Evolutionary conservation across 2,888 invertebrate genomes (phyloP).

Genomic region (Pyrrhosoma nymphula): DNA sequence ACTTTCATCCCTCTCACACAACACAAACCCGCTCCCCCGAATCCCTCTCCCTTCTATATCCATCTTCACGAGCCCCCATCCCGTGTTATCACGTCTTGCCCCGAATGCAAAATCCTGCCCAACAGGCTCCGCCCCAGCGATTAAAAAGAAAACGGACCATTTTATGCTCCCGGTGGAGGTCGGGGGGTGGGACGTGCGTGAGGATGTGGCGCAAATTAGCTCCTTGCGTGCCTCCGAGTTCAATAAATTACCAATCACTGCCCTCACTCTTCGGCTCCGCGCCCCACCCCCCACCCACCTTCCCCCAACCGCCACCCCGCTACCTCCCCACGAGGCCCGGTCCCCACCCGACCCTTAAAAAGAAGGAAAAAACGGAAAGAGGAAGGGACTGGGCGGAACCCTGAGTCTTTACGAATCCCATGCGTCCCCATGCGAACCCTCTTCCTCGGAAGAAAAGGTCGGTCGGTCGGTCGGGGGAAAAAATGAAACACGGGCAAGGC

Average conservation of each 20-base stretch:
- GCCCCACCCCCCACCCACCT: background rate
- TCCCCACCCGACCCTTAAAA: background rate
- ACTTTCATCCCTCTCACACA: background rate
- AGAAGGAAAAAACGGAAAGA: background rate
- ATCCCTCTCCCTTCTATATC: background rate
- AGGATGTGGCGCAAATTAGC: conserved; percentile 24
- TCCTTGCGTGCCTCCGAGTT: conserved; percentile 54
- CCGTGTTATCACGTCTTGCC: background rate
- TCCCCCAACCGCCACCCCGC: background rate
- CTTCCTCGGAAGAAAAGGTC: conserved; percentile 17
- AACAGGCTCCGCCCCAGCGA: background rate
- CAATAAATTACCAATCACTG: conserved; percentile 66
- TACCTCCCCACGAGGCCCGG: background rate
- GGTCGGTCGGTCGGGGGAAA: conserved; percentile 20
- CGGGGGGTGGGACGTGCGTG: background rate
- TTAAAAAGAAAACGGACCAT: background rate
- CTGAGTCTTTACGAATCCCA: conserved; percentile 38
- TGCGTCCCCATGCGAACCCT: background rate
- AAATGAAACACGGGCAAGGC: conserved; percentile 13
- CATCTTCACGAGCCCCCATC: background rate
- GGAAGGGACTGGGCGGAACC: background rate
- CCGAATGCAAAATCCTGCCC: conserved; percentile 17
- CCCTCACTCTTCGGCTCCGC: background rate
- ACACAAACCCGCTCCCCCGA: background rate
- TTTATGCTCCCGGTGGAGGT: background rate